phyloP scores from a whole-genome alignment of 1,140 invertebrate genomes.

The Holotrichia oblita region DNA sequence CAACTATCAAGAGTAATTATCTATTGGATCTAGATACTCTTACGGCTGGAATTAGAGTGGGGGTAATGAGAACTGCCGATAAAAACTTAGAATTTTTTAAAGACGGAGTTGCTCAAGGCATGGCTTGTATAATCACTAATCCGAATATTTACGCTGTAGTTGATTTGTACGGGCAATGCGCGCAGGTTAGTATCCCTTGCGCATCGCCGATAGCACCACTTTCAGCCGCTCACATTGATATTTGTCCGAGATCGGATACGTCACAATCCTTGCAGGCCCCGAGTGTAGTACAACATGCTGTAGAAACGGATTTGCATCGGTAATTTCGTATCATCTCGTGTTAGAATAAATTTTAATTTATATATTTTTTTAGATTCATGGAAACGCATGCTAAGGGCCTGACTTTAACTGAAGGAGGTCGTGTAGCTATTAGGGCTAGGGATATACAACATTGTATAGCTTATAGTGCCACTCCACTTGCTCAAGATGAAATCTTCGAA shows the following conservation, averaged over 20 bases:
- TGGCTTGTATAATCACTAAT: constrained; percentile 84
- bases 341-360: background rate
- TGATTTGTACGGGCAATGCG: constrained; percentile 94
- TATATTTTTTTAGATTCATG: constrained; percentile 63
- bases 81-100: constrained; percentile 89
- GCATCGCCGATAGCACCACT: constrained; percentile 56
- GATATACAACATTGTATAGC: constrained; percentile 77
- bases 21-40: constrained; percentile 84
- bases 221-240: constrained; percentile 44
- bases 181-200: constrained; percentile 76
- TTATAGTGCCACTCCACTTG: constrained; percentile 76
- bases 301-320: constrained; percentile 56
- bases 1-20: constrained; percentile 84
- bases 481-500: constrained; percentile 79
- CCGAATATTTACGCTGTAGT: constrained; percentile 91
- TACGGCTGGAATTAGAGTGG: constrained; percentile 79
- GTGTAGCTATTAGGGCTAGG: constrained; percentile 70
- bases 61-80: constrained; percentile 88
- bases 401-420: constrained; percentile 72
- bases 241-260: constrained; percentile 56
- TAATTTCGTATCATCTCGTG: background rate
- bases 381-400: constrained; percentile 82
- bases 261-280: constrained; percentile 56
- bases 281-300: constrained; percentile 53
- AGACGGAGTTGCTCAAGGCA: constrained; percentile 90